These are phyloP conservation scores for Brachionus sp. DNA, from an alignment of 1,140 invertebrate genomes.

Conservation along the genomic window DNA sequence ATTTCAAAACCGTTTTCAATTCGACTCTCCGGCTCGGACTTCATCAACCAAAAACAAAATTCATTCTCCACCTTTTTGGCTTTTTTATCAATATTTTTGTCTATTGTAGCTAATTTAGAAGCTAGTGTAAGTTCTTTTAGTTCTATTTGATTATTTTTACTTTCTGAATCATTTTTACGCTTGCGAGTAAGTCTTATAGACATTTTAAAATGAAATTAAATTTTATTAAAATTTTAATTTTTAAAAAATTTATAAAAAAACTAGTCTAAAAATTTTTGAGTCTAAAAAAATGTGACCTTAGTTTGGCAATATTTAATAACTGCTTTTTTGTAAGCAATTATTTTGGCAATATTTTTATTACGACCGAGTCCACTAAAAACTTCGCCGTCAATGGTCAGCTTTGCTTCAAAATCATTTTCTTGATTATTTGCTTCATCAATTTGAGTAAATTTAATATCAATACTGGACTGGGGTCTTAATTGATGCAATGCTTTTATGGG, in stretches of 20 bases:
- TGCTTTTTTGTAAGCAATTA: slow-evolving; percentile 34
- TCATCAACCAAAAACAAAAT: slow-evolving; percentile 53
- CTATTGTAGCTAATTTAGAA: neutral
- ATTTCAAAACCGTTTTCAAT: slow-evolving; percentile 55
- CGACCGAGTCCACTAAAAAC: neutral
- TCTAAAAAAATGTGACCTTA: slow-evolving; percentile 26
- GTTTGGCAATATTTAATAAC: neutral
- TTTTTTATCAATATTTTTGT: neutral
- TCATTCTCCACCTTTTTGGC: neutral
- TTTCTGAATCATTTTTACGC: neutral
- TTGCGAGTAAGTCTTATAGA: slow-evolving; percentile 16
- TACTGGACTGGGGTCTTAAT: neutral
- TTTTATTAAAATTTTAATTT: neutral
- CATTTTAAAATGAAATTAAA: neutral
- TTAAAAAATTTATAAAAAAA: slow-evolving; percentile 1
- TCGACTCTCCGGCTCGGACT: slow-evolving; percentile 55
- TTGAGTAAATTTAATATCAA: neutral
- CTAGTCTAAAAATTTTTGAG: neutral
- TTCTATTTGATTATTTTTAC: neutral
- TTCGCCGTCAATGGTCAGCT: neutral
- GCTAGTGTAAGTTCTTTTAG: neutral
- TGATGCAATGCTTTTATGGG: slow-evolving; percentile 33
- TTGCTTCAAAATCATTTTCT: neutral
- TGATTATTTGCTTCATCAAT: neutral
- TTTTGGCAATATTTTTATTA: slow-evolving; percentile 14